A percentile compares a stretch with the other conserved stretches of the same genome.
phyloP scores from a whole-genome alignment of 2,113 vertebrate genomes.

The Smithornis capensis region DNA sequence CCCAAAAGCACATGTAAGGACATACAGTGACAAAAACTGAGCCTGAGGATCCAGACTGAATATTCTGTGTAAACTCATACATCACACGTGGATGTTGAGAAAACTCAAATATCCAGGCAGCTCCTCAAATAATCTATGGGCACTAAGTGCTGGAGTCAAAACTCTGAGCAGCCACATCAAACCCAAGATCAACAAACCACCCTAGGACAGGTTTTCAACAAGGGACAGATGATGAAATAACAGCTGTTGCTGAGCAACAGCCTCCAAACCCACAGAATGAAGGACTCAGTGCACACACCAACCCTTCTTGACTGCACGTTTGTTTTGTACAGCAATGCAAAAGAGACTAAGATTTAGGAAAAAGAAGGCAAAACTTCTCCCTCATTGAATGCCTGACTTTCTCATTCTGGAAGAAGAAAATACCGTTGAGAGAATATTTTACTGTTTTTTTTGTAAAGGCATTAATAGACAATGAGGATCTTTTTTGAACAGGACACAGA shows the following conservation, averaged over 20 bases:
- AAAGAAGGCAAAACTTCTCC: neutral
- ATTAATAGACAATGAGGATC: neutral
- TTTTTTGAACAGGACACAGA: neutral
- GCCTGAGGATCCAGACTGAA: neutral
- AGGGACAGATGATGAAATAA: neutral
- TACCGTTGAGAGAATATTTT: neutral
- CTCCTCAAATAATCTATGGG: neutral
- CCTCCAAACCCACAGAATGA: neutral
- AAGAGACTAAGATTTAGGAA: neutral
- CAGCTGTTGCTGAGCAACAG: neutral
- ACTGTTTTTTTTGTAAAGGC: neutral
- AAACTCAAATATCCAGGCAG: neutral
- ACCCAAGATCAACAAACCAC: neutral
- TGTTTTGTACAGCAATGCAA: neutral
- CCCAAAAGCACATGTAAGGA: neutral
- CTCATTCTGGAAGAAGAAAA: neutral
- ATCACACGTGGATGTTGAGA: neutral
- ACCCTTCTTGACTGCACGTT: neutral
- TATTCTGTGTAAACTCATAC: neutral
- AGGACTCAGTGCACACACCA: neutral
- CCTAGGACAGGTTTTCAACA: neutral
- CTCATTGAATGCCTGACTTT: neutral
- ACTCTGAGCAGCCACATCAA: neutral
- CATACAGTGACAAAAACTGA: neutral
- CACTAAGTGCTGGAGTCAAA: neutral